Evolutionary conservation across 2,797 vertebrate species (phyloP).

Genomic region (Propithecus perrieri): DNA sequence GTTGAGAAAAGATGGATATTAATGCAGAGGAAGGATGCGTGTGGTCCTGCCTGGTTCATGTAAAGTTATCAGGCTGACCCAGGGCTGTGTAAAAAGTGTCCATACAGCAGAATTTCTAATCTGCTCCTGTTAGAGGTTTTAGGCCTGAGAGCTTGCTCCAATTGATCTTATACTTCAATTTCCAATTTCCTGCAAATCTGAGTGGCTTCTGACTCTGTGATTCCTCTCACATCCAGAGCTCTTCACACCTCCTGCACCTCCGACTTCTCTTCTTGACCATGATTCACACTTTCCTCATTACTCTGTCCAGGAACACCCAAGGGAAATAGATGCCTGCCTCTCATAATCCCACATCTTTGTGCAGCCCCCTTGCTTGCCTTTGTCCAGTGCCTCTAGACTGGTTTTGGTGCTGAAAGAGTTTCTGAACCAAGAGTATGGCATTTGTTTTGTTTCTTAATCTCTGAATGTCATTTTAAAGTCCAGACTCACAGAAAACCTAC

Average conservation of each 20-base stretch:
- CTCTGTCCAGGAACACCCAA: not conserved
- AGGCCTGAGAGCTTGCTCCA: not conserved
- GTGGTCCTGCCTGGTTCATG: not conserved
- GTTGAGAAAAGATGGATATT: conserved; percentile 34
- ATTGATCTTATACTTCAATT: not conserved
- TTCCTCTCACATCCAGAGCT: not conserved
- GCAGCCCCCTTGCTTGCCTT: not conserved
- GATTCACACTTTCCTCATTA: not conserved
- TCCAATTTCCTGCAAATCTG: not conserved
- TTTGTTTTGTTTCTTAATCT: not conserved
- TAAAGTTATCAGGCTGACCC: not conserved
- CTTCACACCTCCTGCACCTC: not conserved
- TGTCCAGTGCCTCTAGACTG: not conserved
- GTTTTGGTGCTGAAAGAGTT: not conserved
- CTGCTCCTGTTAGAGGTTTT: not conserved
- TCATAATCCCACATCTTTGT: not conserved
- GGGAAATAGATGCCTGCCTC: not conserved
- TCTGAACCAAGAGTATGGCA: not conserved
- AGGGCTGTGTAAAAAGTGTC: too few species aligned
- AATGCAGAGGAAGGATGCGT: not conserved
- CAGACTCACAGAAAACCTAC: not conserved
- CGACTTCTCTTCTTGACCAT: not conserved
- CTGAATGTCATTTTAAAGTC: not conserved
- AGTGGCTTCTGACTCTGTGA: not conserved
- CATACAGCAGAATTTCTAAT: not conserved